Percentiles rank a stretch among this genome's conserved stretches.
Conservation (phyloP, 2,113 vertebrate genomes). For the Psammodynastes pulverulentus region DNA sequence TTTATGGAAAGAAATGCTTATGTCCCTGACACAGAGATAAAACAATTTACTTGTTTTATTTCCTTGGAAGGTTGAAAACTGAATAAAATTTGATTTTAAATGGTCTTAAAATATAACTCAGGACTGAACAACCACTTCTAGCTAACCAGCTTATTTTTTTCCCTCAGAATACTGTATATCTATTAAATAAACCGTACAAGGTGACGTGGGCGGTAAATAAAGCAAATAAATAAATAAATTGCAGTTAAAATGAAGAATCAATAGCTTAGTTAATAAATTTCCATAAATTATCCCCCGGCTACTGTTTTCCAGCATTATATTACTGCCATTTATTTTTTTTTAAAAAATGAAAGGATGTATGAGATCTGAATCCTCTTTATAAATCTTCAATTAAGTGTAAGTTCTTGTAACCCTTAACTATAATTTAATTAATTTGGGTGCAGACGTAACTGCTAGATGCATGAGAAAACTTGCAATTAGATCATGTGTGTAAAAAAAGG, state of each 20-base stretch:
- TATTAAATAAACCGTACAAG: neutral
- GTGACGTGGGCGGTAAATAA: neutral
- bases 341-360: neutral
- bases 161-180: too few species aligned
- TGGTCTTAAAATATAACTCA: neutral
- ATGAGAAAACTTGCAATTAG: neutral
- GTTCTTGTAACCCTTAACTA: neutral
- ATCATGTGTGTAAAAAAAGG: neutral
- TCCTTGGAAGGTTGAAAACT: neutral
- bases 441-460: neutral
- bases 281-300: neutral
- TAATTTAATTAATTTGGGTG: neutral
- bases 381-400: neutral
- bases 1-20: neutral
- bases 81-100: neutral
- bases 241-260: neutral
- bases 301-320: neutral
- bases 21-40: neutral
- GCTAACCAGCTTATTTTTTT: neutral
- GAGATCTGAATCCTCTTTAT: neutral
- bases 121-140: neutral
- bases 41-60: neutral
- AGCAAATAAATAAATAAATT: neutral
- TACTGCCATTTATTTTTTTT: neutral
- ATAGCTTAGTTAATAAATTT: neutral